These are phyloP conservation scores for Scomberomorus guttatus DNA, from an alignment of 2,797 vertebrate species.

Conservation along the genomic window DNA sequence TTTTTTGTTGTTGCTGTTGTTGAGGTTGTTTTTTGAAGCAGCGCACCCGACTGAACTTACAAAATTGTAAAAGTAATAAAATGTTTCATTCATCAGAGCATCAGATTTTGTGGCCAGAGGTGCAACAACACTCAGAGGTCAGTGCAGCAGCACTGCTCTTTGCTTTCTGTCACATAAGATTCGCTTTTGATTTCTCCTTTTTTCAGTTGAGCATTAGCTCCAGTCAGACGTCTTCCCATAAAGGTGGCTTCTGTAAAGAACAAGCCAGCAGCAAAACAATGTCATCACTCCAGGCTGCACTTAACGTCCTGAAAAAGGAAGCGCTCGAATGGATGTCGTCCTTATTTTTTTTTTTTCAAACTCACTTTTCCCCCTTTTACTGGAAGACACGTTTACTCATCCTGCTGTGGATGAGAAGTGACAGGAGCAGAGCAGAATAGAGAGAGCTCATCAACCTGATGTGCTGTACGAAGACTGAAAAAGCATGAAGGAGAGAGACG, in stretches of 20 bases:
- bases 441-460: conserved; percentile 65
- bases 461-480: conserved; percentile 35
- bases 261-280: conserved; percentile 48
- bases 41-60: too few relatives aligned
- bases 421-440: conserved; percentile 58
- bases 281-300: conserved; percentile 61
- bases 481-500: conserved; percentile 21
- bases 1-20: too few relatives aligned
- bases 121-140: not conserved
- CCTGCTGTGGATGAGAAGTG: conserved; percentile 61
- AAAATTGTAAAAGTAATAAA: not conserved
- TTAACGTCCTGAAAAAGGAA: conserved; percentile 54
- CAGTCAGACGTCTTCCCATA: not conserved
- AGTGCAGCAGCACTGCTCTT: not conserved
- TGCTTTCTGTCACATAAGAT: conserved; percentile 9
- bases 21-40: too few relatives aligned
- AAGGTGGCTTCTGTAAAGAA: conserved; percentile 33
- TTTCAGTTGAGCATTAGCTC: not conserved
- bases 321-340: conserved; percentile 24
- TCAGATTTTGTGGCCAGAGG: not conserved
- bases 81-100: conserved; percentile 1
- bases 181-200: not conserved
- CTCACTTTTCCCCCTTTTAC: conserved; percentile 17
- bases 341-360: conserved; percentile 15
- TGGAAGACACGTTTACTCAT: conserved; percentile 59